Base-by-base conservation (phyloP, 2,888 invertebrate species). In the Drosophila vallismaia region DNA sequence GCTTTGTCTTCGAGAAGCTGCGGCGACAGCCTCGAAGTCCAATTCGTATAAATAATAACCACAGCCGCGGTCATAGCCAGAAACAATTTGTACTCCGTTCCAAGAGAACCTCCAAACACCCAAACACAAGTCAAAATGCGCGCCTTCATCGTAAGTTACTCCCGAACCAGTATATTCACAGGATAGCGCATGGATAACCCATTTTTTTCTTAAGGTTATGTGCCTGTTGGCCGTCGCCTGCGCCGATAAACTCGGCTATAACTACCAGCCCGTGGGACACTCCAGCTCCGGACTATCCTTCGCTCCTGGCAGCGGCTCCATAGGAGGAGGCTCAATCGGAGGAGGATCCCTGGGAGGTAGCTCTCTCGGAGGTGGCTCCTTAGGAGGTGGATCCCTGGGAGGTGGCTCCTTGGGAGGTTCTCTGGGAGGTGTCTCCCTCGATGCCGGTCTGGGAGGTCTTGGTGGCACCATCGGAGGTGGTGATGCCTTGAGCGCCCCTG, bases 191-290 rank as follows among this genome's bases (percentile, higher is more conserved):
- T 14, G 68, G 67, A 71, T 53, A 42, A 68, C 51, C 38, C 28
- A 19, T 26, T 24, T 31, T 28, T 1, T 4, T 9, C 4, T 10
- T 8, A 33, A 89, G 89, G 76, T 89, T 54, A 70, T 89, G 74
- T 89, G 89, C 73, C 69, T 89, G 19, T 75, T 88, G n/a, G 83
- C 89, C 58, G 83, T 77, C 29, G 79, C 87, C 71, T 86, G 75
- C 56, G 89, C 89, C 72, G 90, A 89, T 10, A 84, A 89, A 56
- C 76, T 89, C 44, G 89, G 89, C 55, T 89, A 89, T 71, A 89
- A 89, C 72, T 89, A 90, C 26, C 86, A 86, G 52, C 90, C 89
- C 9, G 86, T 81, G 8, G 79, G 67, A 28, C 88, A 90, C 68
- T 87, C 89, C 56, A 48, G 55, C 59, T 64, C 71, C 36, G 90